Evolutionary conservation across 2,113 vertebrate genomes (phyloP).

Genomic region (Monopterus albus): DNA sequence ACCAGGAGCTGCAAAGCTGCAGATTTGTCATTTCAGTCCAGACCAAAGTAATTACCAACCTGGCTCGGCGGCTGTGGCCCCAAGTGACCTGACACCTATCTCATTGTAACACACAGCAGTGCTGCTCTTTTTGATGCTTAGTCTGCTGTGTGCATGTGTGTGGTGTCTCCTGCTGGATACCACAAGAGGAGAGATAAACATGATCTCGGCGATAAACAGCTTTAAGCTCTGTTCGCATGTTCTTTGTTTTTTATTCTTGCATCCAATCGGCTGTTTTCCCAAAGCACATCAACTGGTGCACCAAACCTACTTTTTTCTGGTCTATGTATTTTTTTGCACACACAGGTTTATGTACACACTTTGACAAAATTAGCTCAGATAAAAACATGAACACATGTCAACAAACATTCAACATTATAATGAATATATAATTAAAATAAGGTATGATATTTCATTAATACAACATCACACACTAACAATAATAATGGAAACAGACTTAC

Average conservation of each 20-base stretch:
- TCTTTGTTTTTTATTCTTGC: conserved; percentile 5
- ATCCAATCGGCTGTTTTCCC: conserved; percentile 5
- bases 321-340: too few species aligned
- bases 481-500: too few species aligned
- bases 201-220: conserved; percentile 19
- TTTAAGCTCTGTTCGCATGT: conserved; percentile 23
- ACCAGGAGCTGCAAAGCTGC: conserved; percentile 75
- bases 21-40: conserved; percentile 69
- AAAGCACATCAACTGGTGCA: background rate
- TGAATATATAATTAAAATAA: too few species aligned
- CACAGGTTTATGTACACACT: background rate
- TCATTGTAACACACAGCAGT: conserved; percentile 7
- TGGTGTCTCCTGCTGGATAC: conserved; percentile 19
- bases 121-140: conserved; percentile 22
- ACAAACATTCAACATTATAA: too few species aligned
- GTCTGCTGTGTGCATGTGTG: background rate
- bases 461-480: too few species aligned
- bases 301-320: conserved; percentile 2
- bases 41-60: conserved; percentile 57
- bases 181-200: conserved; percentile 38
- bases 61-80: conserved; percentile 37
- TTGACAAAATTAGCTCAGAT: too few species aligned
- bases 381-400: too few species aligned
- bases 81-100: conserved; percentile 29
- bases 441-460: too few species aligned